These are phyloP conservation scores for Heliothis virescens DNA, from an alignment of 1,140 invertebrate genomes.

Conservation along the genomic window DNA sequence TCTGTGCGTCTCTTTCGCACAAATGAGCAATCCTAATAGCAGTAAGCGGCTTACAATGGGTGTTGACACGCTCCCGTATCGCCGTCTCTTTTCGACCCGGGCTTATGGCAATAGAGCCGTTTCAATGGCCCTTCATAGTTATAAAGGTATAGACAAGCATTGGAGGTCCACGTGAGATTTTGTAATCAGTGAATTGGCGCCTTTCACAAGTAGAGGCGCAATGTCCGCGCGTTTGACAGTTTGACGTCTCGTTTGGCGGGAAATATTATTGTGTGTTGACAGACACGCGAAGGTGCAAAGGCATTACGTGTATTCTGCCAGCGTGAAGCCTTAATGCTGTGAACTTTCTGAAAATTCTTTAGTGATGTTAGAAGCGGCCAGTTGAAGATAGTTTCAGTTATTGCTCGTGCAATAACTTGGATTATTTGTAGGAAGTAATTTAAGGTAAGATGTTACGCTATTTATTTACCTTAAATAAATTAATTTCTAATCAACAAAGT, in stretches of 20 bases:
- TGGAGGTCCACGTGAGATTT: slow-evolving; percentile 84
- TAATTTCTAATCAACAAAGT: no score
- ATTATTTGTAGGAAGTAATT: slow-evolving; percentile 69
- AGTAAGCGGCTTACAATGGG: slow-evolving; percentile 82
- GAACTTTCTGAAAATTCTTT: slow-evolving; percentile 60
- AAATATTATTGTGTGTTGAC: slow-evolving; percentile 69
- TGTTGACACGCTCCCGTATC: slow-evolving; percentile 63
- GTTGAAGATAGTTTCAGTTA: slow-evolving; percentile 80
- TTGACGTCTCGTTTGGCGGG: slow-evolving; percentile 84
- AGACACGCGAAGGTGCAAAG: slow-evolving; percentile 53
- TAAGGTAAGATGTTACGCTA: slow-evolving; percentile 63
- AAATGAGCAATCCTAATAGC: slow-evolving; percentile 81
- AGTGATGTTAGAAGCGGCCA: slow-evolving; percentile 75
- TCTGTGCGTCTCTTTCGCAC: slow-evolving; percentile 75
- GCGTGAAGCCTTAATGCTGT: slow-evolving; percentile 46
- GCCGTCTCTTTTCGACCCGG: slow-evolving; percentile 68
- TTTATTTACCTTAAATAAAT: background rate
- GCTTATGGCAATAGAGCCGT: slow-evolving; percentile 65
- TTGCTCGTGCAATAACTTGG: slow-evolving; percentile 82
- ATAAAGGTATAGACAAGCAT: slow-evolving; percentile 76
- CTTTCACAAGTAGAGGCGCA: slow-evolving; percentile 77
- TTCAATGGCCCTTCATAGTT: slow-evolving; percentile 78
- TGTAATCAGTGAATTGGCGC: slow-evolving; percentile 85
- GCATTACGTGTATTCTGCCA: slow-evolving; percentile 55
- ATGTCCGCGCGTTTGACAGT: slow-evolving; percentile 82